These are phyloP conservation scores for Pseudocheirus occidentalis DNA, from an alignment of 2,797 vertebrate genomes.

Conservation along the genomic window DNA sequence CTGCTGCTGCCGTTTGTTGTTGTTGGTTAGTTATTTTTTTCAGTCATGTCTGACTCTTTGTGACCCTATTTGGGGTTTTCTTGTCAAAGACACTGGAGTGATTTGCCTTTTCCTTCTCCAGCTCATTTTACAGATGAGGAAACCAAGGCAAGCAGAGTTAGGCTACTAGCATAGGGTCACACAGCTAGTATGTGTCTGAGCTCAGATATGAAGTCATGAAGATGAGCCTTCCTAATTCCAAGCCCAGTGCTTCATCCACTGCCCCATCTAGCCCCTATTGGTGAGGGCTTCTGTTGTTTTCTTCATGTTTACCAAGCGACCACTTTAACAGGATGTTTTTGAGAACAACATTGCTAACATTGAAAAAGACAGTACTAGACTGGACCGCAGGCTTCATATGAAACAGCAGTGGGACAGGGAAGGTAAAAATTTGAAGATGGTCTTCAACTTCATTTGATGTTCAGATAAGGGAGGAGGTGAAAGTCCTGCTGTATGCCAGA, in stretches of 20 bases:
- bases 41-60: not conserved
- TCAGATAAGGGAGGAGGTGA: too few relatives aligned
- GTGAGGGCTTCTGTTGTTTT: not conserved
- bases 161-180: not conserved
- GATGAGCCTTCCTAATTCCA: not conserved
- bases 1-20: too few relatives aligned
- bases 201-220: not conserved
- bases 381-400: not conserved
- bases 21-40: not conserved
- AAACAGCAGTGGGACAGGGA: too few relatives aligned
- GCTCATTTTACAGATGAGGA: not conserved
- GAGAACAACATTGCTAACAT: not conserved
- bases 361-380: not conserved
- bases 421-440: too few relatives aligned
- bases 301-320: not conserved
- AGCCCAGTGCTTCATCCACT: not conserved
- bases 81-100: not conserved
- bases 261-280: not conserved
- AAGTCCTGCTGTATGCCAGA: not conserved
- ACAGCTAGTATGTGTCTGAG: not conserved
- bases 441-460: too few relatives aligned
- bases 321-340: not conserved
- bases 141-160: not conserved
- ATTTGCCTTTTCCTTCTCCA: not conserved
- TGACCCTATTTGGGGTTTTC: not conserved